Conservation (phyloP, 2,888 invertebrate genomes). For the Uropetala carovei region DNA sequence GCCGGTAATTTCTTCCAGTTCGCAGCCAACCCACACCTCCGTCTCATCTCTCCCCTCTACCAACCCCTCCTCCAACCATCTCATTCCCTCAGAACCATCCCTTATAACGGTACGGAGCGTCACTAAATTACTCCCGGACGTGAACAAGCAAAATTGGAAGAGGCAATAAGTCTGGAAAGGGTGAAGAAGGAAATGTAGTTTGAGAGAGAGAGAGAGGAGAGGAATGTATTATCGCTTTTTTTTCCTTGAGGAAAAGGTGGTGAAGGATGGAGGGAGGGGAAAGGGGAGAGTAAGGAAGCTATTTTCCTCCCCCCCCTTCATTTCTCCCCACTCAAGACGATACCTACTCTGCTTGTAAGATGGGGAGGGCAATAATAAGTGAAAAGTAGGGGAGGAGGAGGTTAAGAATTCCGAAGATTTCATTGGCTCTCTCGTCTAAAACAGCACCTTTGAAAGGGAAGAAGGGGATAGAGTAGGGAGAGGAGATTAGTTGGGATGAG, state of each 20-base stretch:
- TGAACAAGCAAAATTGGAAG: not conserved
- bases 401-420: not conserved
- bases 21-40: not conserved
- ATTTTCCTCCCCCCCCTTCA: too few relatives aligned
- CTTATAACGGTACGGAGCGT: not conserved
- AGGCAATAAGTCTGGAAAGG: not conserved
- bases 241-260: not conserved
- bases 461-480: too few relatives aligned
- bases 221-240: not conserved
- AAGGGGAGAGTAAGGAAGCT: not conserved
- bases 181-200: not conserved
- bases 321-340: too few relatives aligned
- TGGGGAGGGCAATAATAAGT: not conserved
- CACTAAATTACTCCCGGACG: constrained; percentile 34
- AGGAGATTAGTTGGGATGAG: too few relatives aligned
- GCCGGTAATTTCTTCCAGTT: constrained; percentile 36
- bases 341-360: not conserved
- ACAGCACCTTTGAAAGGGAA: too few relatives aligned
- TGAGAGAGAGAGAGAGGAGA: not conserved
- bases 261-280: not conserved
- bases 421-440: not conserved
- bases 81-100: not conserved
- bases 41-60: not conserved
- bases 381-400: not conserved
- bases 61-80: not conserved